phyloP scores from a whole-genome alignment of 2,888 invertebrate species.

The Lithophane leautieri region DNA sequence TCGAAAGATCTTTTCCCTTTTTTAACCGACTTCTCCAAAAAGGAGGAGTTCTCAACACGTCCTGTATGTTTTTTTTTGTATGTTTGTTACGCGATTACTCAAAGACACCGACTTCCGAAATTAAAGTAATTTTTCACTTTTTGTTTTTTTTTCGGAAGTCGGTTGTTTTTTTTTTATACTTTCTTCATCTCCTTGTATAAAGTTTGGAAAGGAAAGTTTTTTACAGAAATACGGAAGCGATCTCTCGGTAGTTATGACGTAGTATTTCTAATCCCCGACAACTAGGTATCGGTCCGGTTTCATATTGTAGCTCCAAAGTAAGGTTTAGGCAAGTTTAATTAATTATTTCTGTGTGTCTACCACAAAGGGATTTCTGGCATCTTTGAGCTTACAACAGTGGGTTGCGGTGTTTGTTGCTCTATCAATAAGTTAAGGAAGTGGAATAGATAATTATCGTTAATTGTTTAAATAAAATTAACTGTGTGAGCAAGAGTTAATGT shows the following conservation, averaged over 20 bases:
- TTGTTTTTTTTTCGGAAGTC: too few species aligned
- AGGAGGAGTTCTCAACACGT: too few species aligned
- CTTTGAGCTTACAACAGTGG: not conserved
- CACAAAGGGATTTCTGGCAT: not conserved
- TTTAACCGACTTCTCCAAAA: too few species aligned
- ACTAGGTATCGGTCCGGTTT: not conserved
- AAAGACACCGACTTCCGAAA: too few species aligned
- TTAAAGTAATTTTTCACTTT: too few species aligned
- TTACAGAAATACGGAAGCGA: not conserved
- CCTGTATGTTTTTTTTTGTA: too few species aligned
- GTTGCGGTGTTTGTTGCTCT: not conserved
- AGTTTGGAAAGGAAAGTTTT: not conserved
- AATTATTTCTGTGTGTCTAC: conserved; percentile 11
- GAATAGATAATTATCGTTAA: not conserved
- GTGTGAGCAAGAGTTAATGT: not conserved
- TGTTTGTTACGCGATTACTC: too few species aligned
- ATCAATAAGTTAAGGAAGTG: not conserved
- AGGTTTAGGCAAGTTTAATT: not conserved
- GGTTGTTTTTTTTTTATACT: too few species aligned
- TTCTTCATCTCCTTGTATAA: too few species aligned
- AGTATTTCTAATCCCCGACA: not conserved
- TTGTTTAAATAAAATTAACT: not conserved
- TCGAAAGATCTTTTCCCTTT: not conserved
- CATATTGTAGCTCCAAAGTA: not conserved
- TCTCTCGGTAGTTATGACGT: not conserved